Evolutionary conservation across 2,797 vertebrate genomes (phyloP).

Genomic region (Cottoperca gobio): DNA sequence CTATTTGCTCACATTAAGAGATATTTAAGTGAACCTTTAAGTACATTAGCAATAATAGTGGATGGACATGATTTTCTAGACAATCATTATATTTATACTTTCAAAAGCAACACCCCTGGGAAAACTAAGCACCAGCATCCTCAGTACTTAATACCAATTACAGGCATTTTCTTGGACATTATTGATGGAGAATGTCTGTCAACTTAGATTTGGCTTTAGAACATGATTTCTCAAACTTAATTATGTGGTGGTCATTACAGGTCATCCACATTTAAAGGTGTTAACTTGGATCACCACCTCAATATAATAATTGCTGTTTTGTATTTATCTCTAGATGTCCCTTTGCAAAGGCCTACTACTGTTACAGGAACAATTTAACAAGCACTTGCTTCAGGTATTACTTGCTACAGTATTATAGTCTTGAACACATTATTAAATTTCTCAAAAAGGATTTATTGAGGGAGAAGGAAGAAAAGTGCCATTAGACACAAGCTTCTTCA

Average conservation of each 20-base stretch:
- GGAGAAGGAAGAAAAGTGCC: neutral
- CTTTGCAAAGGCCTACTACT: conserved; percentile 80
- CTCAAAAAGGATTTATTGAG: neutral
- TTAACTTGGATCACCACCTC: neutral
- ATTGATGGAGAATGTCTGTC: neutral
- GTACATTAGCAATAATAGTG: neutral
- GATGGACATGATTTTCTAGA: neutral
- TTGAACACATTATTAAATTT: no score
- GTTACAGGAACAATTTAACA: conserved; percentile 79
- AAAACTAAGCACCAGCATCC: neutral
- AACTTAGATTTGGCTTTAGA: neutral
- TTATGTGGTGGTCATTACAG: neutral
- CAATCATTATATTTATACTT: neutral
- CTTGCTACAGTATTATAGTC: neutral
- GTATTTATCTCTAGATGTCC: conserved; percentile 74
- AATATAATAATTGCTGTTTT: conserved; percentile 3
- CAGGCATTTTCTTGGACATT: neutral
- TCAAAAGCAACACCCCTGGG: neutral
- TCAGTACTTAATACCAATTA: neutral
- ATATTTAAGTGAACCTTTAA: neutral
- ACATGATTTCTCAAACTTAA: neutral
- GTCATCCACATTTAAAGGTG: neutral
- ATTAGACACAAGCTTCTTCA: neutral
- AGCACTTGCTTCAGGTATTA: conserved; percentile 84
- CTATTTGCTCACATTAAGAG: neutral